Evolutionary conservation across 2,113 vertebrate genomes (phyloP).

Genomic region (Amia ocellicauda): DNA sequence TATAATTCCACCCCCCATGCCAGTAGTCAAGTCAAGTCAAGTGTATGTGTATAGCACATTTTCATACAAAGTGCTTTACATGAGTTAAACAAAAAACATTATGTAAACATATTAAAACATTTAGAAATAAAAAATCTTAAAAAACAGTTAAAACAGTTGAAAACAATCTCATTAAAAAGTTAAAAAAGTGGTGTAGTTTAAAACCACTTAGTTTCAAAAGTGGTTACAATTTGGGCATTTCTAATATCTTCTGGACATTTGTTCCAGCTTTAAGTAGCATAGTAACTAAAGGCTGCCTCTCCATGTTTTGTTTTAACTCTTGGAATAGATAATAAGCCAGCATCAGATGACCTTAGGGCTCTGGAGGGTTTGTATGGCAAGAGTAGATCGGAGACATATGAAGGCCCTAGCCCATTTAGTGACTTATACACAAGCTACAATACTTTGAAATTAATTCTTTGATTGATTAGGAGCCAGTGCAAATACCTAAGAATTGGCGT

Average conservation of each 20-base stretch:
- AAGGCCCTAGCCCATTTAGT: constrained; percentile 4
- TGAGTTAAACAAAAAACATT: background rate
- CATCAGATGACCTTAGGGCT: constrained; percentile 2
- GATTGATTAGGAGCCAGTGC: background rate
- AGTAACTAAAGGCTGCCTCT: background rate
- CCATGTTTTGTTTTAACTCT: constrained; percentile 4
- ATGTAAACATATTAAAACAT: background rate
- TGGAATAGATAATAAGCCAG: background rate
- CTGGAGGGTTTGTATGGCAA: too few species aligned
- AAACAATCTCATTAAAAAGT: too few species aligned
- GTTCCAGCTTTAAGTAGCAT: background rate
- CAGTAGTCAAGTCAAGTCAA: background rate
- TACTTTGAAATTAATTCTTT: constrained; percentile 1
- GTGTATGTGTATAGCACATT: too few species aligned
- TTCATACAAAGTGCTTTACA: background rate
- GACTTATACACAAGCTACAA: background rate
- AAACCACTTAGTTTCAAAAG: too few species aligned
- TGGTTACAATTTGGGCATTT: too few species aligned
- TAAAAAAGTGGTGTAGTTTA: too few species aligned
- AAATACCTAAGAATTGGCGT: background rate
- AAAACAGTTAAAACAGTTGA: too few species aligned
- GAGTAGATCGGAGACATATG: background rate
- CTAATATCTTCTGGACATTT: too few species aligned
- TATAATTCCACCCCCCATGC: constrained; percentile 7
- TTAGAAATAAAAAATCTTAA: background rate